phyloP scores from a whole-genome alignment of 2,797 vertebrate genomes.

The Danio tinwini region DNA sequence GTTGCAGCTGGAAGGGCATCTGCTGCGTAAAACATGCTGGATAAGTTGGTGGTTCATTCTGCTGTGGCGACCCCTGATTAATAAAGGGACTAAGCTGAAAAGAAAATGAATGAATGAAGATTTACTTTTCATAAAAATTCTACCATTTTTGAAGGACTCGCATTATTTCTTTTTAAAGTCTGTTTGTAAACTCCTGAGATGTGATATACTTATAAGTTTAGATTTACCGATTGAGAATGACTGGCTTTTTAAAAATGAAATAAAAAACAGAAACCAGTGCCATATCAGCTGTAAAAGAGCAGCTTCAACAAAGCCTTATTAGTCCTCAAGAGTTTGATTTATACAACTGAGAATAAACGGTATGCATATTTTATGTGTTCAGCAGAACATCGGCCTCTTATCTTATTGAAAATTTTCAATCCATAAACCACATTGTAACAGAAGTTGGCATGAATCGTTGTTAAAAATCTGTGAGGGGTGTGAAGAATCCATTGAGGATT shows the following conservation, averaged over 20 bases:
- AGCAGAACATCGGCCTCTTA: not conserved
- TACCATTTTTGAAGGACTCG: too few relatives aligned
- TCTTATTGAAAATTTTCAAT: conserved; percentile 6
- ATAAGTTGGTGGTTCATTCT: too few relatives aligned
- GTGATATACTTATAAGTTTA: not conserved
- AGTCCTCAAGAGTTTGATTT: not conserved
- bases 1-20: too few relatives aligned
- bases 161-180: too few relatives aligned
- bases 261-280: not conserved
- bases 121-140: too few relatives aligned
- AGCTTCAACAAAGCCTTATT: not conserved
- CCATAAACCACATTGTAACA: conserved; percentile 11
- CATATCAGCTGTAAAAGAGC: not conserved
- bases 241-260: not conserved
- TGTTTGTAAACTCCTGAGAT: too few relatives aligned
- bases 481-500: conserved; percentile 41
- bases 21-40: too few relatives aligned
- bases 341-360: not conserved
- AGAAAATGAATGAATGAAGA: too few relatives aligned
- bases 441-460: conserved; percentile 42
- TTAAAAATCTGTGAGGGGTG: conserved; percentile 40
- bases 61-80: too few relatives aligned
- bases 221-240: not conserved
- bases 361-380: conserved; percentile 11
- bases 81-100: too few relatives aligned